phyloP scores from a whole-genome alignment of 2,113 vertebrate species.

The Anser brachyrhynchus region DNA sequence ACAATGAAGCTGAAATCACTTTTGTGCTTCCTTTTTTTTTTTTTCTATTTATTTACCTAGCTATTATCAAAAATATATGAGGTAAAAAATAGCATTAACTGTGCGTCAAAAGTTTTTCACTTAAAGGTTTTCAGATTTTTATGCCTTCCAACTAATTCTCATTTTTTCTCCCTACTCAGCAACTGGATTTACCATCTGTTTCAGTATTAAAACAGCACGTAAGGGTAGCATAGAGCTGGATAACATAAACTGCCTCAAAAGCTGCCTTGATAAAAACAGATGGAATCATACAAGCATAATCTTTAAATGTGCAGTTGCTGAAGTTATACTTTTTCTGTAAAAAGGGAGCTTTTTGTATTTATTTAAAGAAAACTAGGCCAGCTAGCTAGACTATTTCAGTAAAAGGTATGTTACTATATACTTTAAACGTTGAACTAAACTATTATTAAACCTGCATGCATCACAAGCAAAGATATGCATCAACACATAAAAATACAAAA shows the following conservation, averaged over 20 bases:
- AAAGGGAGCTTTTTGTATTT: background rate
- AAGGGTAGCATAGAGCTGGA: background rate
- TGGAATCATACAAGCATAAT: background rate
- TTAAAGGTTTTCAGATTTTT: background rate
- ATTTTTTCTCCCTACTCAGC: slow-evolving; percentile 20
- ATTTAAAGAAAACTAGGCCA: background rate
- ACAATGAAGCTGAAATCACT: background rate
- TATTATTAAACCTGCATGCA: background rate
- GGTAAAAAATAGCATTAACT: background rate
- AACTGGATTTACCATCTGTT: slow-evolving; percentile 67
- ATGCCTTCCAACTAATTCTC: background rate
- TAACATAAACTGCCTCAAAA: background rate
- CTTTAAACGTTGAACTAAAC: background rate
- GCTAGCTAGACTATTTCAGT: background rate
- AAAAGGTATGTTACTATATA: background rate
- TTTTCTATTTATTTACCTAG: background rate
- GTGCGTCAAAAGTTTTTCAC: background rate
- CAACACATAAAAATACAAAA: background rate
- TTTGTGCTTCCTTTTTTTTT: background rate
- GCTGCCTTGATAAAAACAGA: slow-evolving; percentile 12
- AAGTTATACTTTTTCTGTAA: background rate
- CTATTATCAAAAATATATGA: background rate
- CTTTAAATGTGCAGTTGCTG: background rate
- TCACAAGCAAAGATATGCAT: background rate
- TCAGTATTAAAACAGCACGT: slow-evolving; percentile 34